Evolutionary conservation across 1,140 invertebrate species (phyloP), one percentile per base, ranked within the genome.

Genomic region (Amphibalanus amphitrite): DNA sequence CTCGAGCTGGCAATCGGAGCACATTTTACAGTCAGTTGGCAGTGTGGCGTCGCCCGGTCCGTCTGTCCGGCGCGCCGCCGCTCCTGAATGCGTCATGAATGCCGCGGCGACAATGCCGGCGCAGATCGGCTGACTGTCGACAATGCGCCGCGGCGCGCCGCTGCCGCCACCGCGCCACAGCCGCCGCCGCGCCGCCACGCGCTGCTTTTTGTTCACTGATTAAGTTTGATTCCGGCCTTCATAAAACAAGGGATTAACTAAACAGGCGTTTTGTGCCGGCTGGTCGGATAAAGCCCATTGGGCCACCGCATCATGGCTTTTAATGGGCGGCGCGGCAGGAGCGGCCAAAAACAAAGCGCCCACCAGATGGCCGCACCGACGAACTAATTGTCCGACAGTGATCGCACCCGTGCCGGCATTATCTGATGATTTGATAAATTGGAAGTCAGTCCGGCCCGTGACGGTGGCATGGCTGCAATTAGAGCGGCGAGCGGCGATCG

Each of bases 201-300:
- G 47, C 47, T 20, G 10, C 47, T 59, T 59, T 59, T 59, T 59
- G 47, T 59, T 20, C 20, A 20, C 47, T 59, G 47, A 59, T 59
- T 59, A 59, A 59, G 47, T 59, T 59, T 59, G 47, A 59, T 59
- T 59, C 47, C 47, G 47, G 47, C 47, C 47, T 59, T 20, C 47
- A 59, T 59, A 59, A 59, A 59, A 59, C 47, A 59, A 59, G 13
- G 47, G 47, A 59, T 59, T 59, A 59, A 59, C 47, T 59, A 59
- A 59, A 59, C 47, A 59, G 47, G 47, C 47, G 47, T 59, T 59
- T 59, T 59, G 47, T 59, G 47, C 47, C 47, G 47, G 13, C 47
- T 59, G 13, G 47, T 20, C 47, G 47, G 47, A 59, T 59, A 59
- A 59, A 20, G 47, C 20, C 20, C 47, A 59, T 59, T 59, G 10